A percentile compares a stretch with the other conserved stretches of the same genome.
phyloP scores from a whole-genome alignment of 2,113 vertebrate species.

The Neotragus pygmaeus region DNA sequence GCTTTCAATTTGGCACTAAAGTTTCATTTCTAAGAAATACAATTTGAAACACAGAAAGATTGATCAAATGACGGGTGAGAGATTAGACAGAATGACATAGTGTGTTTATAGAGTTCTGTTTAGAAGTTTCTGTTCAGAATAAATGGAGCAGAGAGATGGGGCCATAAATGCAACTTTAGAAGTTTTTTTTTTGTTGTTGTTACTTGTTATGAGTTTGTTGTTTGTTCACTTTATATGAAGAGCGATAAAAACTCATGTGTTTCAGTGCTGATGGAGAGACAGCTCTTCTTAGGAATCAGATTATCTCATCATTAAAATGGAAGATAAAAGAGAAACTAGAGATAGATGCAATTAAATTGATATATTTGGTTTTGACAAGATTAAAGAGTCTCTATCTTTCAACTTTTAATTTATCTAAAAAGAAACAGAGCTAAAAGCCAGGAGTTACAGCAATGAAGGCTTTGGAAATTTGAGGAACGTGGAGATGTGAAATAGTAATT shows the following conservation, averaged over 20 bases:
- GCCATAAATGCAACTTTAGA: not conserved
- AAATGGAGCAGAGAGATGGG: not conserved
- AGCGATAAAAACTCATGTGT: not conserved
- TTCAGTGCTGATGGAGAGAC: not conserved
- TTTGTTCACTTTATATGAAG: not conserved
- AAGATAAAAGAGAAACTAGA: not conserved
- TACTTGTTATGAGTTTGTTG: not conserved
- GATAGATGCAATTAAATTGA: not conserved
- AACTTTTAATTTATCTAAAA: not conserved
- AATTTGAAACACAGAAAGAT: not conserved
- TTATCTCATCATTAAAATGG: not conserved
- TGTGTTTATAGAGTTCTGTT: not conserved
- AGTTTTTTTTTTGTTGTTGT: fast-evolving
- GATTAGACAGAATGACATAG: not conserved
- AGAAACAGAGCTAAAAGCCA: not conserved
- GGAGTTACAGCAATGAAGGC: not conserved
- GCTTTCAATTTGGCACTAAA: not conserved
- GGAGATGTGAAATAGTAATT: not conserved
- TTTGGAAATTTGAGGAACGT: not conserved
- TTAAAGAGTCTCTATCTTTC: not conserved
- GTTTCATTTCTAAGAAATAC: not conserved
- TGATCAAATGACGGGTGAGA: not conserved
- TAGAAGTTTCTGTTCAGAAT: not conserved
- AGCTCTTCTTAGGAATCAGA: not conserved
- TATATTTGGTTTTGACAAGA: not conserved